Conservation (phyloP, 1,140 invertebrate genomes). For the Eupeodes corollae region DNA sequence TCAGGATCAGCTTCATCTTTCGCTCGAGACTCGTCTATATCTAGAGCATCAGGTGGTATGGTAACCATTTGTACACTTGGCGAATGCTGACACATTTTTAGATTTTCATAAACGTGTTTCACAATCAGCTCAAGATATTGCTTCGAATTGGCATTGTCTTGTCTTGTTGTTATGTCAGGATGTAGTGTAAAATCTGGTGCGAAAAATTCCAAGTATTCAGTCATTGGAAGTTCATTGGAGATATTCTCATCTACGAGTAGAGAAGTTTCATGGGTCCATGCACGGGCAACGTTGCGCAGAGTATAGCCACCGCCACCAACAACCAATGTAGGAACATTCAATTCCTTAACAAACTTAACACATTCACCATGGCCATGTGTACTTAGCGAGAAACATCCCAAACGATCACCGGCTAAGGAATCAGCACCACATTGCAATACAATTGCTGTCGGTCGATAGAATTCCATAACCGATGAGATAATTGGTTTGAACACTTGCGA, state of each 20-base stretch:
- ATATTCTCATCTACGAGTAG: constrained; percentile 83
- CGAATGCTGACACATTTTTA: constrained; percentile 80
- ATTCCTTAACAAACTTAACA: constrained; percentile 88
- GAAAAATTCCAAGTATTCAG: constrained; percentile 92
- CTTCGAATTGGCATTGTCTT: constrained; percentile 87
- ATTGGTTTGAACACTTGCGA: constrained; percentile 89
- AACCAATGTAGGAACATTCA: constrained; percentile 87
- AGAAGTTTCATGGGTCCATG: constrained; percentile 99
- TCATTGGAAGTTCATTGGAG: constrained; percentile 83
- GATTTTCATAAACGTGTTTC: constrained; percentile 72
- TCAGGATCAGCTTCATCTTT: constrained; percentile 74
- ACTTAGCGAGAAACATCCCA: constrained; percentile 48
- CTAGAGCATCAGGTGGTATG: constrained; percentile 63
- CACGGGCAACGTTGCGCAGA: constrained; percentile 91
- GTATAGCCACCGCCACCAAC: constrained; percentile 83
- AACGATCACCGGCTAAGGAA: constrained; percentile 86
- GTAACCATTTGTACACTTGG: constrained; percentile 90
- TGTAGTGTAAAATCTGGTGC: constrained; percentile 89
- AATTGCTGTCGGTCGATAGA: constrained; percentile 92
- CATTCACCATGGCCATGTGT: constrained; percentile 82
- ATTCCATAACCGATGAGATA: constrained; percentile 90
- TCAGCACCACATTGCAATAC: constrained; percentile 98
- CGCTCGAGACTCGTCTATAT: constrained; percentile 53
- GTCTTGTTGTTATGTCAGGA: constrained; percentile 65
- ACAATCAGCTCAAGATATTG: constrained; percentile 82